phyloP scores from a whole-genome alignment of 2,113 vertebrate species.

The Turdus rufiventris region DNA sequence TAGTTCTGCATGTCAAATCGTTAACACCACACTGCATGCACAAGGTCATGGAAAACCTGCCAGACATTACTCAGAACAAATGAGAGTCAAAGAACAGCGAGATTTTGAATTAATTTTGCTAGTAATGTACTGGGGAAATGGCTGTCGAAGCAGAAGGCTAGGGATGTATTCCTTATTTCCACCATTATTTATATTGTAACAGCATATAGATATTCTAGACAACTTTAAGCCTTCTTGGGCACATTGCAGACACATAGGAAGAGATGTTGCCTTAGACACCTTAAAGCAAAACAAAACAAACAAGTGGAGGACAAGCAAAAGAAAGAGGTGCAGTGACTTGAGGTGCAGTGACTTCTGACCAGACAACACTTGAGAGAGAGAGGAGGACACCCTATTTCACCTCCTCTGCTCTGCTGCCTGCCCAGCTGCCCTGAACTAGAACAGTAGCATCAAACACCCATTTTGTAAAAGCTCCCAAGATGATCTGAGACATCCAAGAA shows the following conservation, averaged over 20 bases:
- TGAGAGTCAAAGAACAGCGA: background rate
- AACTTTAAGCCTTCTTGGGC: background rate
- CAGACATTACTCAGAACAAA: conserved; percentile 14
- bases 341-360: rapidly evolving
- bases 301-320: background rate
- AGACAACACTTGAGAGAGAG: background rate
- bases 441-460: background rate
- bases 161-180: background rate
- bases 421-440: background rate
- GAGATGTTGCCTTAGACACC: background rate
- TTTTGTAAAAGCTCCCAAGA: background rate
- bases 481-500: background rate
- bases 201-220: background rate
- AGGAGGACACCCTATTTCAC: background rate
- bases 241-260: background rate
- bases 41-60: background rate
- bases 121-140: background rate
- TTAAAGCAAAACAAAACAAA: background rate
- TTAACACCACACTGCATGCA: background rate
- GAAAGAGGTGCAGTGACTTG: background rate
- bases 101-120: conserved; percentile 13
- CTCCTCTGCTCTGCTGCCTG: background rate
- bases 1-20: background rate
- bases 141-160: background rate
- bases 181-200: background rate